phyloP scores from a whole-genome alignment of 2,888 invertebrate species.

The Pristionchus entomophagus region DNA sequence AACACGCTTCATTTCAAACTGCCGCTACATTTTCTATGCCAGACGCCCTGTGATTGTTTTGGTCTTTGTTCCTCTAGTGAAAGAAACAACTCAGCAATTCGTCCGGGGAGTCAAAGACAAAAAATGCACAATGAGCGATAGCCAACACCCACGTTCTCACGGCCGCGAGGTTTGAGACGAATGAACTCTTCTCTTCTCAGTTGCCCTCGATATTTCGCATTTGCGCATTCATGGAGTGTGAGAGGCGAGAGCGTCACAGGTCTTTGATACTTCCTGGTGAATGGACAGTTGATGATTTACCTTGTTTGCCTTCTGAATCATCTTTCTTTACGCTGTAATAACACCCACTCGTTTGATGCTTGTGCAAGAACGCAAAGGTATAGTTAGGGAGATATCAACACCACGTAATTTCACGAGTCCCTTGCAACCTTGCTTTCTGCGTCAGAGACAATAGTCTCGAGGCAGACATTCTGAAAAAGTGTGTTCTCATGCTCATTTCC shows the following conservation, averaged over 20 bases:
- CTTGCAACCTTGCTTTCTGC: no score
- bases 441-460: no score
- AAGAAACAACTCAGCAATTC: neutral
- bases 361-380: no score
- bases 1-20: neutral
- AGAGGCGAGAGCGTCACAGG: neutral
- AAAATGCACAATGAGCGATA: neutral
- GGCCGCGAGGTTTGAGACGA: neutral
- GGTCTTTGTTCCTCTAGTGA: neutral
- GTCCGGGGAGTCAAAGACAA: neutral
- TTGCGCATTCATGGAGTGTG: conserved; percentile 5
- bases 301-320: neutral
- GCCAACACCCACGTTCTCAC: neutral
- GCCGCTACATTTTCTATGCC: neutral
- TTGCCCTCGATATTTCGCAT: neutral
- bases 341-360: no score
- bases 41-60: neutral
- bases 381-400: no score
- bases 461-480: no score
- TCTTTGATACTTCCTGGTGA: neutral
- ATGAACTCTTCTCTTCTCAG: neutral
- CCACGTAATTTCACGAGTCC: no score
- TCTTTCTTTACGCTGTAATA: no score
- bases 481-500: neutral
- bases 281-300: neutral